These are phyloP conservation scores for Pararge aegeria DNA, from an alignment of 1,140 invertebrate genomes.

Conservation along the genomic window DNA sequence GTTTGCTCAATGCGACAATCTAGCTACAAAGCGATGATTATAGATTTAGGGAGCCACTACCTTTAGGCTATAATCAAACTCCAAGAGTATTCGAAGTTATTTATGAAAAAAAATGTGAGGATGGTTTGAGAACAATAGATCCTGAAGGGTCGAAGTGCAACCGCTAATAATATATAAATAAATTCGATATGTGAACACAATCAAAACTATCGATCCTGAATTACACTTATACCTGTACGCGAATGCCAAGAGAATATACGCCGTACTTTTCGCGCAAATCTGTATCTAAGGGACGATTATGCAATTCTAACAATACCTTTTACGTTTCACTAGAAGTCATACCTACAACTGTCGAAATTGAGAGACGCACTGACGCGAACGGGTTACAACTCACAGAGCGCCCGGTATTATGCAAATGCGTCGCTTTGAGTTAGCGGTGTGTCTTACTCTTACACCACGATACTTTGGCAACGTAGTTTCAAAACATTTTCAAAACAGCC, in stretches of 20 bases:
- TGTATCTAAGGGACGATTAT: conserved; percentile 40
- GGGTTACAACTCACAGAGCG: conserved; percentile 45
- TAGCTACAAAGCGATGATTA: too few species aligned
- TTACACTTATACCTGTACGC: conserved; percentile 20
- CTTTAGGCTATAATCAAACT: too few species aligned
- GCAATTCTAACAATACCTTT: conserved; percentile 44
- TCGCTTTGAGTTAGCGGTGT: conserved; percentile 58
- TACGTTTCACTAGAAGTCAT: conserved; percentile 35
- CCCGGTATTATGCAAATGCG: conserved; percentile 70
- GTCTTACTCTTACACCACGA: conserved; percentile 70
- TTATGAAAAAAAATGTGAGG: too few species aligned
- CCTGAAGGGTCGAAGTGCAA: too few species aligned
- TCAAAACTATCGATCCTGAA: conserved; percentile 19
- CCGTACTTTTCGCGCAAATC: conserved; percentile 27
- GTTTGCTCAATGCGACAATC: too few species aligned
- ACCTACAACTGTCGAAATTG: conserved; percentile 56
- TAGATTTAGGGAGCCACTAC: too few species aligned
- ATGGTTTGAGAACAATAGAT: too few species aligned
- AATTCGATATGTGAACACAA: conserved; percentile 10
- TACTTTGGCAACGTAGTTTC: conserved; percentile 65
- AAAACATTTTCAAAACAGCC: conserved; percentile 72
- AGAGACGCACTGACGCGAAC: conserved; percentile 38
- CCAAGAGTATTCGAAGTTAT: too few species aligned
- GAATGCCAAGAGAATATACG: conserved; percentile 47
- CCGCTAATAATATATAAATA: too few species aligned